Percentiles rank a stretch among this genome's conserved stretches.
Evolutionary conservation across 92 coral and sea anemone genomes (phyloP).

Genomic region (Micromussa lordhowensis): DNA sequence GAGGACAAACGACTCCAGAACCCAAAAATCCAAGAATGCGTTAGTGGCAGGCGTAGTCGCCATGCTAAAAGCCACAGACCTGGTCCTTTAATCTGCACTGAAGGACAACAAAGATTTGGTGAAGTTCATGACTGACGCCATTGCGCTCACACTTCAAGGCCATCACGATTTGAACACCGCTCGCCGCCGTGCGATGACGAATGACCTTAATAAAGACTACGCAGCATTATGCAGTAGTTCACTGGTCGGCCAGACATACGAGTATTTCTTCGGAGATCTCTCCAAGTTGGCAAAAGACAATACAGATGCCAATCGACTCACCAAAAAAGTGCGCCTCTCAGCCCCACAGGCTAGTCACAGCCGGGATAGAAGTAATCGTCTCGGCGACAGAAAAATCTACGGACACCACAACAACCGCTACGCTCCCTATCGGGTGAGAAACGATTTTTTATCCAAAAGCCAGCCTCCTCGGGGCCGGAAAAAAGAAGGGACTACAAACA

Average conservation of each 20-base stretch:
- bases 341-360: no score
- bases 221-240: not conserved
- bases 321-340: no score
- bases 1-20: slow-evolving; percentile 55
- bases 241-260: slow-evolving; percentile 34
- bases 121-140: slow-evolving; percentile 25
- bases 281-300: slow-evolving; percentile 25
- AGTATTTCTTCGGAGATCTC: slow-evolving; percentile 47
- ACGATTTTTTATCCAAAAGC: not conserved
- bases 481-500: slow-evolving; percentile 49
- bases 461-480: slow-evolving; percentile 45
- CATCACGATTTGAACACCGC: slow-evolving; percentile 37
- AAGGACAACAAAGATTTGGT: slow-evolving; percentile 23
- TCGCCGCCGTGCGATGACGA: slow-evolving; percentile 49
- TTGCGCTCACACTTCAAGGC: slow-evolving; percentile 35
- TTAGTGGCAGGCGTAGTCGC: slow-evolving; percentile 64
- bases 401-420: slow-evolving; percentile 25
- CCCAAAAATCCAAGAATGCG: slow-evolving; percentile 59
- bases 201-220: slow-evolving; percentile 50
- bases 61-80: slow-evolving; percentile 60
- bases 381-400: no score
- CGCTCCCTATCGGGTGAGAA: slow-evolving; percentile 27
- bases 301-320: no score
- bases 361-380: no score
- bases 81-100: slow-evolving; percentile 41